These are phyloP conservation scores for Plestiodon gilberti DNA, from an alignment of 2,113 vertebrate species.

Conservation along the genomic window DNA sequence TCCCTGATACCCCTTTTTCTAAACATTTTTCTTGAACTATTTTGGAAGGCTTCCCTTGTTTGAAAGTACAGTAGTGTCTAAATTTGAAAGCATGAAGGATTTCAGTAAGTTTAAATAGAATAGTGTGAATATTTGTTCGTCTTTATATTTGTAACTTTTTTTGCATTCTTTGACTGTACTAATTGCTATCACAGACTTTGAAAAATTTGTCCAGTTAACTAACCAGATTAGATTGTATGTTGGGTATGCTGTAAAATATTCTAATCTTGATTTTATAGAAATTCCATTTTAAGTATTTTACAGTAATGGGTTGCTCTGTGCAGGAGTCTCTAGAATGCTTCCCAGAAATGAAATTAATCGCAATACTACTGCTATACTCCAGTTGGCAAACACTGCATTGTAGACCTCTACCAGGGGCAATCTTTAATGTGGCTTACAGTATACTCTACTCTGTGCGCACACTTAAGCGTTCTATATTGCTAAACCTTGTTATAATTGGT, in stretches of 20 bases:
- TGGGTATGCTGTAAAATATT: background rate
- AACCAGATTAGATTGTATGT: background rate
- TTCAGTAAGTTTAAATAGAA: slow-evolving; percentile 25
- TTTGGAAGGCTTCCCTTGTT: background rate
- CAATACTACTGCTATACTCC: background rate
- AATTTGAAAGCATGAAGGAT: background rate
- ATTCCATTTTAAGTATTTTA: slow-evolving; percentile 13
- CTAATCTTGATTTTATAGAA: background rate
- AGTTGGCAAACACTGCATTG: background rate
- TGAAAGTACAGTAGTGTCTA: slow-evolving; percentile 38
- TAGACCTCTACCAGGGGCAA: background rate
- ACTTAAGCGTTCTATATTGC: background rate
- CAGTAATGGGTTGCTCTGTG: slow-evolving; percentile 4
- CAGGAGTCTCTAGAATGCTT: background rate
- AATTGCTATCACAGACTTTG: background rate
- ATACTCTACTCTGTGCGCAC: background rate
- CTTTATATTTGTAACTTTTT: background rate
- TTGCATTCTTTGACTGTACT: background rate
- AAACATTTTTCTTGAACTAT: background rate
- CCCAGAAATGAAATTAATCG: background rate
- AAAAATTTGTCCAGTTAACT: background rate
- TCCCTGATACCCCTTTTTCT: background rate
- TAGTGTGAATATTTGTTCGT: background rate
- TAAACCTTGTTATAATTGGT: background rate
- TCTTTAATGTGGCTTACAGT: background rate